These are phyloP conservation scores for Schizaphis graminum DNA, from an alignment of 2,888 invertebrate genomes.

Conservation along the genomic window DNA sequence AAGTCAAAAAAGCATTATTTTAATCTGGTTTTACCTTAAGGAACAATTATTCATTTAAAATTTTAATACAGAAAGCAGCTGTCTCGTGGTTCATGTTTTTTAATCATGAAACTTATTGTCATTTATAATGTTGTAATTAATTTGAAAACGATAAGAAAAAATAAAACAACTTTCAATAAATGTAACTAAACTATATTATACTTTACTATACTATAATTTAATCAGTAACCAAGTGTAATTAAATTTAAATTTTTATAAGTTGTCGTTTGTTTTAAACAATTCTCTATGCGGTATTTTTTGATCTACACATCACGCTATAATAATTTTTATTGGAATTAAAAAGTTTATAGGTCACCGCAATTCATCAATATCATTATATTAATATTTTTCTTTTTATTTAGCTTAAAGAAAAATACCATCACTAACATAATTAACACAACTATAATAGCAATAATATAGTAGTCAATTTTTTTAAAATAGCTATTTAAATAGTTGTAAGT, in stretches of 20 bases:
- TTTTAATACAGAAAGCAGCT: not conserved
- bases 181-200: not conserved
- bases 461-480: not conserved
- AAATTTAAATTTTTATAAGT: not conserved
- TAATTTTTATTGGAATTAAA: not conserved
- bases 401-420: not conserved
- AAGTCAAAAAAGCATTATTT: not conserved
- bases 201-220: not conserved
- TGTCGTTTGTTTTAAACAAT: not conserved
- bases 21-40: too few species aligned
- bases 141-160: not conserved
- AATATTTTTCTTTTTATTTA: not conserved
- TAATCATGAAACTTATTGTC: not conserved
- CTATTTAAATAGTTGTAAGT: not conserved
- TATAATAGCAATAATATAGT: not conserved
- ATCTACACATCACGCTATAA: not conserved
- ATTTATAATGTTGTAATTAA: too few species aligned
- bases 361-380: not conserved
- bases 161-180: not conserved
- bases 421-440: not conserved
- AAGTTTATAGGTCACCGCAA: not conserved
- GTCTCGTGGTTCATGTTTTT: not conserved
- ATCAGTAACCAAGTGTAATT: not conserved
- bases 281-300: not conserved
- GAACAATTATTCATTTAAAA: not conserved